Evolutionary conservation across 2,113 vertebrate species (phyloP).

Genomic region (Etheostoma spectabile): DNA sequence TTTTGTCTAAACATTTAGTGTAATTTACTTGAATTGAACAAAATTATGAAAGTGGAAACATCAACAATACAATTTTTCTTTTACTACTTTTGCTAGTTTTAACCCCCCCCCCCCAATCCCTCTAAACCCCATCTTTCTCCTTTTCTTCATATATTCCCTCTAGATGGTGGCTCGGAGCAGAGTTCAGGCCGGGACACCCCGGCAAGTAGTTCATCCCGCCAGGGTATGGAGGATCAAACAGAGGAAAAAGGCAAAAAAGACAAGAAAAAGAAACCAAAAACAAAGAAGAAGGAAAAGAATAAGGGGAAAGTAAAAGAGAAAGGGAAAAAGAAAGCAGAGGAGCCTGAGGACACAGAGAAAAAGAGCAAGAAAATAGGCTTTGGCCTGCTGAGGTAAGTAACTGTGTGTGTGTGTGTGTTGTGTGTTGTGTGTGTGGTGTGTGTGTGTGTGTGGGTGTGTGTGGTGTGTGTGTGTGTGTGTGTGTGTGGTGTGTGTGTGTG

Average conservation of each 20-base stretch:
- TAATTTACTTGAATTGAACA: neutral
- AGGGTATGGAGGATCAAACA: constrained; percentile 77
- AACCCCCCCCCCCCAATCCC: no score
- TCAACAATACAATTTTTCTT: neutral
- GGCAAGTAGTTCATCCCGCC: constrained; percentile 85
- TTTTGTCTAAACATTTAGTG: neutral
- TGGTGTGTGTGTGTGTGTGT: constrained; percentile 3
- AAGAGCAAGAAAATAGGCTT: constrained; percentile 94
- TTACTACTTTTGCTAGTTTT: no score
- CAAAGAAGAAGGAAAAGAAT: constrained; percentile 89
- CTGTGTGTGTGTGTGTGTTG: constrained; percentile 1
- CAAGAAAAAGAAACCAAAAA: constrained; percentile 88
- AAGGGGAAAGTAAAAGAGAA: constrained; percentile 90
- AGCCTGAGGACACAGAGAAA: constrained; percentile 90
- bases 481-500: constrained; percentile 4
- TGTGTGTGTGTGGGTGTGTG: neutral
- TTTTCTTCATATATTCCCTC: constrained; percentile 2
- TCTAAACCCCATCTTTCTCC: neutral
- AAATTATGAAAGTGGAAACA: neutral
- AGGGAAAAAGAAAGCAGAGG: constrained; percentile 91
- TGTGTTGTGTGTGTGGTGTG: constrained; percentile 5
- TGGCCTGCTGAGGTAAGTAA: constrained; percentile 89
- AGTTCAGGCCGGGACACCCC: constrained; percentile 92
- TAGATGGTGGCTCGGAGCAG: constrained; percentile 91
- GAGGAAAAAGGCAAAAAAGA: constrained; percentile 80